A percentile compares a stretch with the other conserved stretches of the same genome.
phyloP scores from a whole-genome alignment of 2,113 vertebrate species.

The Pterocles orientalis region DNA sequence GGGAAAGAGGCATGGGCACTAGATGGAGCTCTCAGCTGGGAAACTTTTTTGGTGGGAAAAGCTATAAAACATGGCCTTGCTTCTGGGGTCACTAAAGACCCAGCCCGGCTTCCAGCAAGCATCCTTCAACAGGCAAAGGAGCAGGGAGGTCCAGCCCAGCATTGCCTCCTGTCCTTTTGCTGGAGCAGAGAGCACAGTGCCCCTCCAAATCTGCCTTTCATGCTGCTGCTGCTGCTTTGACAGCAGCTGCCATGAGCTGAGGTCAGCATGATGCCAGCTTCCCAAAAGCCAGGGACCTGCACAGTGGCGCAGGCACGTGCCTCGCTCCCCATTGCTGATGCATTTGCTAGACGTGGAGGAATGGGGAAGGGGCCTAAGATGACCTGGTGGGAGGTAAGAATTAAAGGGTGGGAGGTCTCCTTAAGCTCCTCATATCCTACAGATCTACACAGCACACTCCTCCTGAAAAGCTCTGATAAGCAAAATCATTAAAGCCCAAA shows the following conservation, averaged over 20 bases:
- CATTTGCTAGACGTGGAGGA: not conserved
- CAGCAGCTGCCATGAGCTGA: not conserved
- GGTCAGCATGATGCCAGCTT: not conserved
- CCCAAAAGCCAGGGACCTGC: not conserved
- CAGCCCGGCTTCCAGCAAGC: not conserved
- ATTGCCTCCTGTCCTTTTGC: not conserved
- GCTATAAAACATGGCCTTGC: not conserved
- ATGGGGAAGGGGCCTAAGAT: not conserved
- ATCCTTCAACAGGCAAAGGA: not conserved
- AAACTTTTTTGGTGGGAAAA: not conserved
- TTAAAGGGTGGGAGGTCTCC: not conserved
- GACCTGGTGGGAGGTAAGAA: not conserved
- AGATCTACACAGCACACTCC: not conserved
- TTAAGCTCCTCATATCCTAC: not conserved
- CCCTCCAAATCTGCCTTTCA: not conserved
- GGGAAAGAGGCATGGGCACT: not conserved
- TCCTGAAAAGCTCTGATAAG: conserved; percentile 65
- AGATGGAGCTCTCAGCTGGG: not conserved
- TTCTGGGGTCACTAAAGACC: not conserved
- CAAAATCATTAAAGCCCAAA: conserved; percentile 63
- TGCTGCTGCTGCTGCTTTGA: not conserved
- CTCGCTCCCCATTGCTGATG: not conserved
- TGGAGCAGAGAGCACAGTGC: not conserved
- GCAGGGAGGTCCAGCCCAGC: not conserved
- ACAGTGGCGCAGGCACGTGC: not conserved